These are phyloP conservation scores for Nematolebias whitei DNA, from an alignment of 2,113 vertebrate genomes.

Conservation along the genomic window DNA sequence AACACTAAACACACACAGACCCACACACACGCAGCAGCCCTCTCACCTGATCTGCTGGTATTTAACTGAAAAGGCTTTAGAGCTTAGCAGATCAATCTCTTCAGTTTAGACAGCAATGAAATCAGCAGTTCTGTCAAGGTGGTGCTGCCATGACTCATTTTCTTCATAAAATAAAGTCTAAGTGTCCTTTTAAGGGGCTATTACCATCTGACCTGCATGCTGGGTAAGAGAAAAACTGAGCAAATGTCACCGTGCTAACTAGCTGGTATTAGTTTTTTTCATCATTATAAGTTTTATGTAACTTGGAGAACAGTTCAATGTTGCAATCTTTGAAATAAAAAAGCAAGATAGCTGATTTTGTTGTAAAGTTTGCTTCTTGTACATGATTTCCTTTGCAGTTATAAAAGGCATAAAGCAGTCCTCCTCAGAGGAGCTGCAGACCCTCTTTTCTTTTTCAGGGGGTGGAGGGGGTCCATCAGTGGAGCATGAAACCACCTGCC, in stretches of 20 bases:
- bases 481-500: constrained; percentile 45
- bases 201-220: constrained; percentile 8
- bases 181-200: constrained; percentile 19
- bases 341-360: too few species aligned
- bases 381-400: not conserved
- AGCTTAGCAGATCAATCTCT: not conserved
- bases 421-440: not conserved
- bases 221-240: constrained; percentile 18
- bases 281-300: too few species aligned
- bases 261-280: too few species aligned
- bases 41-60: constrained; percentile 6
- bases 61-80: constrained; percentile 15
- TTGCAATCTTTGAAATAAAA: too few species aligned
- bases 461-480: too few species aligned
- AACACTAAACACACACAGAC: constrained; percentile 14
- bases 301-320: too few species aligned
- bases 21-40: constrained; percentile 1
- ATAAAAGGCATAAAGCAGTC: not conserved
- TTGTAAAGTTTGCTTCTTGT: too few species aligned
- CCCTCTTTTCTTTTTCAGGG: too few species aligned
- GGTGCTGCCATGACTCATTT: constrained; percentile 15
- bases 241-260: constrained; percentile 6
- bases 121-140: not conserved
- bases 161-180: constrained; percentile 13
- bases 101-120: not conserved